phyloP scores from a whole-genome alignment of 2,888 invertebrate genomes.

The Ormyrus rosae region DNA sequence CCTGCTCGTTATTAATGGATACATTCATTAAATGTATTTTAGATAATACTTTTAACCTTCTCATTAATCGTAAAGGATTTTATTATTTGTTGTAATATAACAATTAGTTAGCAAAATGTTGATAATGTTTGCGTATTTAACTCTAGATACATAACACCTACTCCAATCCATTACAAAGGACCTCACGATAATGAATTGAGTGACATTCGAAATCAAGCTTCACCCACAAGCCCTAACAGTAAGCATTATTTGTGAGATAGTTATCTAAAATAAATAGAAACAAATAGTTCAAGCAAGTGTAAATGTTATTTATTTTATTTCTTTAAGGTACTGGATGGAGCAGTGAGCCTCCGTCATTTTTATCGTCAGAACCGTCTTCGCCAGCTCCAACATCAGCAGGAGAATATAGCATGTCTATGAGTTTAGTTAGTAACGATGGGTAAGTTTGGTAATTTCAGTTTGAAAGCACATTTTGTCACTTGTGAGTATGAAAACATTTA shows the following conservation, averaged over 20 bases:
- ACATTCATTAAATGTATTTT: too few species aligned
- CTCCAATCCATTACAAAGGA: slow-evolving; percentile 68
- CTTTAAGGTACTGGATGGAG: slow-evolving; percentile 82
- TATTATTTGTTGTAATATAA: neutral
- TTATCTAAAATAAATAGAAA: neutral
- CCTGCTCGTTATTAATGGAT: neutral
- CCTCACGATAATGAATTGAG: slow-evolving; percentile 64
- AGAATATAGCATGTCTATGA: slow-evolving; percentile 81
- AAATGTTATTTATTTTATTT: slow-evolving; percentile 6
- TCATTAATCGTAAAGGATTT: slow-evolving; percentile 3
- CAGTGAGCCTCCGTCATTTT: slow-evolving; percentile 88
- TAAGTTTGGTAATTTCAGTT: slow-evolving; percentile 60
- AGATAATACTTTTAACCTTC: too few species aligned
- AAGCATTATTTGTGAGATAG: slow-evolving; percentile 47
- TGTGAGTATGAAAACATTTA: neutral
- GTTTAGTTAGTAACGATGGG: slow-evolving; percentile 82
- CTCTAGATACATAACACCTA: slow-evolving; percentile 68
- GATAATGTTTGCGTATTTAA: slow-evolving; percentile 6
- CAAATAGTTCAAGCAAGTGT: neutral
- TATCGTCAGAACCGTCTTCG: slow-evolving; percentile 88
- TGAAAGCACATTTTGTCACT: neutral
- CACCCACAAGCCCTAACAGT: slow-evolving; percentile 74
- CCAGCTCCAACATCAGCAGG: slow-evolving; percentile 80
- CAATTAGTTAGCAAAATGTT: neutral
- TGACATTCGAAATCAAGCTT: slow-evolving; percentile 69